Evolutionary conservation across 2,797 vertebrate species (phyloP).

Genomic region (Aplochiton taeniatus): DNA sequence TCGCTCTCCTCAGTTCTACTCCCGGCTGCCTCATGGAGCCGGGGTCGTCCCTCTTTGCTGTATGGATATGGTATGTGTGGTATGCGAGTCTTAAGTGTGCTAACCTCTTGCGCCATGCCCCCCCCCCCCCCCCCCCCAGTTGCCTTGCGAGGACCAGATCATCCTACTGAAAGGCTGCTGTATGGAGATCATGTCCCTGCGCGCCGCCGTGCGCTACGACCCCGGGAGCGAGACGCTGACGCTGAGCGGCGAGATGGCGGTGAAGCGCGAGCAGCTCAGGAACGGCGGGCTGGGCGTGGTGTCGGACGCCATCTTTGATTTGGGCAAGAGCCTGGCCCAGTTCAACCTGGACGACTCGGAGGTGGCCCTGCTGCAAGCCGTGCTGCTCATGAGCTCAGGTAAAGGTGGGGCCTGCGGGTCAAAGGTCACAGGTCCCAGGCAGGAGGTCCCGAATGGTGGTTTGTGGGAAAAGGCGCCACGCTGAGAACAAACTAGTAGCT

Average conservation of each 20-base stretch:
- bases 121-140: conserved; percentile 61
- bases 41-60: no score
- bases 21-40: conserved; percentile 77
- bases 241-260: conserved; percentile 90
- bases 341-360: conserved; percentile 94
- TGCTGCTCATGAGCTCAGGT: conserved; percentile 96
- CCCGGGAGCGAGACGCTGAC: conserved; percentile 91
- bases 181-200: conserved; percentile 95
- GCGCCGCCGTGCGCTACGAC: conserved; percentile 91
- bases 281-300: conserved; percentile 90
- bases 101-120: background rate
- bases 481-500: no score
- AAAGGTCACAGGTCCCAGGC: background rate
- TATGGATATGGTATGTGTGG: no score
- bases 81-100: no score
- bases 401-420: conserved; percentile 12
- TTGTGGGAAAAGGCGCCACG: no score
- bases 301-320: conserved; percentile 92
- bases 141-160: conserved; percentile 94
- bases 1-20: conserved; percentile 23
- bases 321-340: conserved; percentile 91
- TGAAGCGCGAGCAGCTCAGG: conserved; percentile 91
- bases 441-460: no score
- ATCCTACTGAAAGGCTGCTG: conserved; percentile 95
- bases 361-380: conserved; percentile 91